A percentile compares a stretch with the other conserved stretches of the same genome.
These are phyloP conservation scores for Melitaea cinxia DNA, from an alignment of 1,140 invertebrate species.

Conservation along the genomic window DNA sequence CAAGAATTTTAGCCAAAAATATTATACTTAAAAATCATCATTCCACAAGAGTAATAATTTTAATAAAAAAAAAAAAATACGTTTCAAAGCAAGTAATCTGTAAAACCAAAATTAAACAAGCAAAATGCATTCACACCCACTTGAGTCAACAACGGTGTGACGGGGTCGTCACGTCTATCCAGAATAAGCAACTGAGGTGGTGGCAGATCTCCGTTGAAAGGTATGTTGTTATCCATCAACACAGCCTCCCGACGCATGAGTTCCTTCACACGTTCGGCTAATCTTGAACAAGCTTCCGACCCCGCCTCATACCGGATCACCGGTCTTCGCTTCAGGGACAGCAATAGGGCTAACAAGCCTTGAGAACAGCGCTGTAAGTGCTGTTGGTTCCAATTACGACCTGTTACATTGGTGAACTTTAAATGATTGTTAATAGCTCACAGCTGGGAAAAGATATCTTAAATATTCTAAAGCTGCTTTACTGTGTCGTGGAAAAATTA, in stretches of 20 bases:
- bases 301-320: slow-evolving; percentile 95
- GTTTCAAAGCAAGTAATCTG: too few relatives aligned
- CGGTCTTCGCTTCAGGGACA: slow-evolving; percentile 96
- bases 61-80: too few relatives aligned
- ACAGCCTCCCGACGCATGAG: slow-evolving; percentile 93
- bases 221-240: slow-evolving; percentile 86
- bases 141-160: slow-evolving; percentile 98
- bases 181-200: slow-evolving; percentile 92
- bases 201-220: slow-evolving; percentile 87
- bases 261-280: slow-evolving; percentile 93
- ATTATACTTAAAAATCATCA: too few relatives aligned
- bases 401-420: too few relatives aligned
- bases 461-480: too few relatives aligned
- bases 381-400: slow-evolving; percentile 88
- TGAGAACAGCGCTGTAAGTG: slow-evolving; percentile 90
- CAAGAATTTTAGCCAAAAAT: too few relatives aligned
- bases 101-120: not conserved
- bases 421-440: too few relatives aligned
- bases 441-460: too few relatives aligned
- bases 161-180: slow-evolving; percentile 95
- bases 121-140: slow-evolving; percentile 46
- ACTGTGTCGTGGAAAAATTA: too few relatives aligned
- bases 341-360: slow-evolving; percentile 91
- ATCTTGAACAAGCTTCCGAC: slow-evolving; percentile 91
- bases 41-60: too few relatives aligned